phyloP scores from a whole-genome alignment of 2,797 vertebrate species.

The Onychomys arenicola region DNA sequence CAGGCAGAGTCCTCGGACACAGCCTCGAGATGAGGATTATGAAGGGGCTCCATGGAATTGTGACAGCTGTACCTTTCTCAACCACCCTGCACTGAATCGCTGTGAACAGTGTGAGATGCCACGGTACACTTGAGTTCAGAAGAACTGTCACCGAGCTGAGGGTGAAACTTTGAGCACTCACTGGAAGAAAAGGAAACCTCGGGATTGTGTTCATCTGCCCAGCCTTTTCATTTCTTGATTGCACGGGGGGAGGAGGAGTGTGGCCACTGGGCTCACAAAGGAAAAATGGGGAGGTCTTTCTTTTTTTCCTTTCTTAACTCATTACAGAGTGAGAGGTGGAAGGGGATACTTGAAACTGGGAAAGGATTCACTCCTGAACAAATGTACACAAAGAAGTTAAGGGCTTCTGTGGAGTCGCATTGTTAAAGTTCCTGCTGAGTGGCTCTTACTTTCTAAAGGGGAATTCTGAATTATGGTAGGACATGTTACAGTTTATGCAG shows the following conservation, averaged over 20 bases:
- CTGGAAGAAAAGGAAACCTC: slow-evolving; percentile 82
- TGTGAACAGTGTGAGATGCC: slow-evolving; percentile 99
- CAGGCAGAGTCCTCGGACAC: slow-evolving; percentile 88
- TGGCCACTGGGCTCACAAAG: slow-evolving; percentile 83
- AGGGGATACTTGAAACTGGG: slow-evolving; percentile 84
- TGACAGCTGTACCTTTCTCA: slow-evolving; percentile 99
- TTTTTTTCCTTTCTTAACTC: slow-evolving; percentile 78
- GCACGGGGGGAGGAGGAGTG: slow-evolving; percentile 58
- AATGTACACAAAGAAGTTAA: slow-evolving; percentile 86
- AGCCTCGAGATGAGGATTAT: slow-evolving; percentile 96
- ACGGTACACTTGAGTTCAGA: slow-evolving; percentile 94
- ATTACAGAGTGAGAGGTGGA: slow-evolving; percentile 81
- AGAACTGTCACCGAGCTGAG: slow-evolving; percentile 79
- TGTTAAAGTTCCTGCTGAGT: slow-evolving; percentile 87
- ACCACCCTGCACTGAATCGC: slow-evolving; percentile 99
- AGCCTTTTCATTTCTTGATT: slow-evolving; percentile 84
- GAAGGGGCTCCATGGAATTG: slow-evolving; percentile 99
- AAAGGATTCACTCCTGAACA: slow-evolving; percentile 86
- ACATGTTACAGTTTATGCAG: slow-evolving; percentile 86
- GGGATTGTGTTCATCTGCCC: slow-evolving; percentile 83
- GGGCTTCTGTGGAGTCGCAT: slow-evolving; percentile 84
- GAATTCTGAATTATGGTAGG: slow-evolving; percentile 82
- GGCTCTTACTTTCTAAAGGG: slow-evolving; percentile 82
- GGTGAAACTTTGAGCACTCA: slow-evolving; percentile 79
- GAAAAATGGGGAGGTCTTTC: slow-evolving; percentile 66